A percentile compares a stretch with the other conserved stretches of the same genome.
Evolutionary conservation across 2,888 invertebrate species (phyloP).

Genomic region (Lasioglossum malachurum): DNA sequence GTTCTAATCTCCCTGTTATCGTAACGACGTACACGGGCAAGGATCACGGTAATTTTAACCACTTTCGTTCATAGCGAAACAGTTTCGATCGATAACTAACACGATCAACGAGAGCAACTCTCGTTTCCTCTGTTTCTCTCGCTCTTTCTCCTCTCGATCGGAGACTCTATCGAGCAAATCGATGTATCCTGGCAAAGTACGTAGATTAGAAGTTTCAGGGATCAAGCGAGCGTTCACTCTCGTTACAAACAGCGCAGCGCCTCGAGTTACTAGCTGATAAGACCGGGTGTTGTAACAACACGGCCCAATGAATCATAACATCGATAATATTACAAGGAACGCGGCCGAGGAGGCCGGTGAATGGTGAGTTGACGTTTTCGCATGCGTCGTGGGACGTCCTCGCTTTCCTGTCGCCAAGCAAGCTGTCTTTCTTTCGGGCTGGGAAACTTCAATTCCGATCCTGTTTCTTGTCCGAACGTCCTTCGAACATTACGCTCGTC

Average conservation of each 20-base stretch:
- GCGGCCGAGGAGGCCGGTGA: constrained; percentile 47
- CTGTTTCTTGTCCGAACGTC: no score
- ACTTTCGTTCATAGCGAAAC: constrained; percentile 3
- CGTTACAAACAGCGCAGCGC: constrained; percentile 42
- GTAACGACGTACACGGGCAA: background rate
- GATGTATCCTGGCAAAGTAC: constrained; percentile 14
- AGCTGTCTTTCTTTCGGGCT: background rate
- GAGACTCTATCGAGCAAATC: constrained; percentile 27
- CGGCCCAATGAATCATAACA: constrained; percentile 73
- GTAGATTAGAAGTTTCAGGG: constrained; percentile 40
- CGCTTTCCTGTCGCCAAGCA: background rate
- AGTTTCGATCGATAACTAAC: constrained; percentile 4
- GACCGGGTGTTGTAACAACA: constrained; percentile 69
- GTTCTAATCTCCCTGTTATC: background rate
- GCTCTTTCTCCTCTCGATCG: background rate
- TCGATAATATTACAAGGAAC: constrained; percentile 67
- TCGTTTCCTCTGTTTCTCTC: background rate
- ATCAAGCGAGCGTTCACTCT: constrained; percentile 52
- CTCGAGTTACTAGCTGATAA: constrained; percentile 64
- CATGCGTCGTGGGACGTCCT: constrained; percentile 35
- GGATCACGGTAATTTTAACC: background rate
- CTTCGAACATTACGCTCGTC: no score
- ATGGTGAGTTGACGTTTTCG: constrained; percentile 57
- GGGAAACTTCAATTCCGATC: no score
- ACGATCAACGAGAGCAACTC: constrained; percentile 23